Evolutionary conservation across 92 coral and sea anemone species (phyloP), one percentile per base, ranked within the genome.

Genomic region (Actinernus sp.): DNA sequence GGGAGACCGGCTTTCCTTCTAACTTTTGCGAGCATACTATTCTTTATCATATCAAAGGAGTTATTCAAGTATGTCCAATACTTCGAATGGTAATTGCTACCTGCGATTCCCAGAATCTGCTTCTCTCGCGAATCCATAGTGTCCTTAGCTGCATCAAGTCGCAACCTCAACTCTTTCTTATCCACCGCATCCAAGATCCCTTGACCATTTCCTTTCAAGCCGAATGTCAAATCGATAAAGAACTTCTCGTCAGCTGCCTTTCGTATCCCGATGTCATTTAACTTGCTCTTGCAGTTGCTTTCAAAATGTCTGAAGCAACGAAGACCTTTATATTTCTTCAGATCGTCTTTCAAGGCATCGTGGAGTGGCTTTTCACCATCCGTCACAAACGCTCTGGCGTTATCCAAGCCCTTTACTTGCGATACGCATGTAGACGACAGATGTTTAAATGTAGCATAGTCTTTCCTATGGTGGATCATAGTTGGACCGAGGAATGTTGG

Each of bases 401-500:
- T 26, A 17, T 73, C 18, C 25, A 49, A 41, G 54, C 30, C 28
- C 44, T 51, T 62, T 3, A 20, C n/a, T 27, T 47, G 28, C 29
- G 48, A 40, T n/a, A 47, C 61, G 41, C 79, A 66, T 9, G 27
- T 28, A 7, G 74, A 49, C 31, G 74, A 49, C 1, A 71, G 43
- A 55, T 57, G 58, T 20, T 60, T 59, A 46, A 36, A 71, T 18
- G 24, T 43, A 33, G 71, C 58, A 43, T 50, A 33, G n/a, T 49
- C 40, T 43, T 75, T 65, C 4, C 58, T 20, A 43, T 76, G 68
- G 43, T 76, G 83, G 3, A 76, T 7, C 56, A 59, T 59, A 7
- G 67, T 76, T 8, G 83, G 83, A 19, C 83, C 67, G 20, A 65
- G 10, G 47, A 76, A 76, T 7, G 55, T 41, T n/a, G 83, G 75